Conservation (phyloP, 2,797 vertebrate genomes). For the Peromyscus attwateri region DNA sequence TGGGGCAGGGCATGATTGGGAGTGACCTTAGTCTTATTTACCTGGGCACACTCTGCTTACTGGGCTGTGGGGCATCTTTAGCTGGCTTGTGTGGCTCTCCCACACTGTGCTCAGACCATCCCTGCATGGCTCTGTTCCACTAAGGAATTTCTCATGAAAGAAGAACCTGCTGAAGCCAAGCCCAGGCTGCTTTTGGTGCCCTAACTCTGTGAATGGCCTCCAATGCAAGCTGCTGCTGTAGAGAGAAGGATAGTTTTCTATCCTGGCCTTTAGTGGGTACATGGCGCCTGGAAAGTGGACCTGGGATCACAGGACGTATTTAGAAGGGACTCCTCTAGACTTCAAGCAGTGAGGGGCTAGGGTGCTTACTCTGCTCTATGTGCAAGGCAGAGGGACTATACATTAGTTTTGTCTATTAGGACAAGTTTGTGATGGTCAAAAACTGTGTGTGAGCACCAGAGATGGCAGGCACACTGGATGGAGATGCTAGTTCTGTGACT, state of each 20-base stretch:
- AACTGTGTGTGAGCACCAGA: no score
- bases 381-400: no score
- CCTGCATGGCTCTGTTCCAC: not conserved
- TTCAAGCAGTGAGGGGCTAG: not conserved
- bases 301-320: not conserved
- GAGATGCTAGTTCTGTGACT: fast-evolving
- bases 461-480: fast-evolving
- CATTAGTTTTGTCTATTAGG: not conserved
- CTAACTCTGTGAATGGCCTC: not conserved
- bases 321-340: not conserved
- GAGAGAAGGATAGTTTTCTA: not conserved
- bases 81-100: not conserved
- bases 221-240: fast-evolving
- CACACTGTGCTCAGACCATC: not conserved
- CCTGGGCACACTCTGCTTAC: no score
- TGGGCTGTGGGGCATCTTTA: not conserved
- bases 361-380: no score
- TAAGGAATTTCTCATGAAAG: no score
- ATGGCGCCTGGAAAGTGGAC: not conserved
- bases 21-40: not conserved
- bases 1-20: fast-evolving
- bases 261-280: fast-evolving
- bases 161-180: fast-evolving
- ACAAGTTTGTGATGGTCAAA: fast-evolving
- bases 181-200: no score